Conservation (phyloP, 2,888 invertebrate species). For the Arctia plantaginis region DNA sequence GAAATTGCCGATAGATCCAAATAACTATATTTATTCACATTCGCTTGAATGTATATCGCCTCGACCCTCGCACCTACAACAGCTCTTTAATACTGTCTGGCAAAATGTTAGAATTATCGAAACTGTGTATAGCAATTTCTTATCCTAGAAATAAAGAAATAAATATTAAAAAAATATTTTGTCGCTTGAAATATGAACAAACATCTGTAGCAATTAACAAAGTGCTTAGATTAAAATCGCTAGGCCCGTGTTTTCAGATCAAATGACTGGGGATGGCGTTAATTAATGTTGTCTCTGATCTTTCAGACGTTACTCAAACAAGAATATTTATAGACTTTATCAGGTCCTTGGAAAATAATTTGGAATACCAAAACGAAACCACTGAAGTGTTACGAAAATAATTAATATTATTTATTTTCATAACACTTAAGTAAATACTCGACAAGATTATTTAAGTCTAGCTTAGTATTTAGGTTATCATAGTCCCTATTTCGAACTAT, state of each 20-base stretch:
- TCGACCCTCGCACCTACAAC: neutral
- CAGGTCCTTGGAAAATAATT: slow-evolving; percentile 15
- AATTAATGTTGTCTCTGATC: slow-evolving; percentile 57
- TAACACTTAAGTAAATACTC: too few relatives aligned
- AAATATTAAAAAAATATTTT: neutral
- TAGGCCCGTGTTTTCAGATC: slow-evolving; percentile 34
- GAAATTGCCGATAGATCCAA: neutral
- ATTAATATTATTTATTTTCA: neutral
- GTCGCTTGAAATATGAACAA: neutral
- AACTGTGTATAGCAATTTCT: neutral
- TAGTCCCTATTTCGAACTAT: too few relatives aligned
- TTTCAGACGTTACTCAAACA: slow-evolving; percentile 55
- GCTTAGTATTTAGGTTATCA: neutral
- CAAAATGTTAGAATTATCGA: neutral
- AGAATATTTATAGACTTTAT: slow-evolving; percentile 53
- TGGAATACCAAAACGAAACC: neutral
- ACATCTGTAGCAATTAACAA: slow-evolving; percentile 28
- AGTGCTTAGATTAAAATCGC: slow-evolving; percentile 32
- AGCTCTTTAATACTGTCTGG: neutral
- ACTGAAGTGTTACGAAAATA: neutral
- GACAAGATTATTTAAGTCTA: too few relatives aligned
- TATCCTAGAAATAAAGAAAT: neutral
- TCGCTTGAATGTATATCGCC: neutral
- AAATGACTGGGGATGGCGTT: slow-evolving; percentile 43
- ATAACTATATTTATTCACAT: neutral